phyloP scores from a whole-genome alignment of 2,888 invertebrate genomes.

The Idaea straminata region DNA sequence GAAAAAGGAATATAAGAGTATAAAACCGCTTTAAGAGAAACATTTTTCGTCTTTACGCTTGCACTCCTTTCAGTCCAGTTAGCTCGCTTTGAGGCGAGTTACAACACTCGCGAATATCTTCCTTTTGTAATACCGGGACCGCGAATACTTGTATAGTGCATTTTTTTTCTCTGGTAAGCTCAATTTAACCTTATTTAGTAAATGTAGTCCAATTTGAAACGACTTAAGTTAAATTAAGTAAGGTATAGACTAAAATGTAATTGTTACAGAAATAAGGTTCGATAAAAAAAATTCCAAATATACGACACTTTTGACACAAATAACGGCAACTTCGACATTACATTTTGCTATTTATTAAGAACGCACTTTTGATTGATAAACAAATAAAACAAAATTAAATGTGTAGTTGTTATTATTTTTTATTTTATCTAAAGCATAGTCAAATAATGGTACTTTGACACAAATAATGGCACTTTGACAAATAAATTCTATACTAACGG shows the following conservation, averaged over 20 bases:
- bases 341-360: too few species aligned
- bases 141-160: background rate
- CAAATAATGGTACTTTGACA: background rate
- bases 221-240: too few species aligned
- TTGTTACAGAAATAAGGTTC: too few species aligned
- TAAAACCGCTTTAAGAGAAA: background rate
- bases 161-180: background rate
- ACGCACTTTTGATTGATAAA: background rate
- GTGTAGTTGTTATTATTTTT: background rate
- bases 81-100: background rate
- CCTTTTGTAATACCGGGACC: background rate
- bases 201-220: too few species aligned
- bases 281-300: too few species aligned
- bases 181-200: background rate
- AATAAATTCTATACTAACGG: too few species aligned
- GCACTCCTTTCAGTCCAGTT: background rate
- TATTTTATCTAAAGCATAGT: background rate
- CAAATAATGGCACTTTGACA: background rate
- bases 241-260: too few species aligned
- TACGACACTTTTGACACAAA: too few species aligned
- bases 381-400: too few species aligned
- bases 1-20: background rate
- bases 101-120: background rate
- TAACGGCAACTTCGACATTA: too few species aligned
- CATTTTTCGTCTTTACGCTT: background rate